phyloP scores from a whole-genome alignment of 2,888 invertebrate species.

The Serrognathus titanus region DNA sequence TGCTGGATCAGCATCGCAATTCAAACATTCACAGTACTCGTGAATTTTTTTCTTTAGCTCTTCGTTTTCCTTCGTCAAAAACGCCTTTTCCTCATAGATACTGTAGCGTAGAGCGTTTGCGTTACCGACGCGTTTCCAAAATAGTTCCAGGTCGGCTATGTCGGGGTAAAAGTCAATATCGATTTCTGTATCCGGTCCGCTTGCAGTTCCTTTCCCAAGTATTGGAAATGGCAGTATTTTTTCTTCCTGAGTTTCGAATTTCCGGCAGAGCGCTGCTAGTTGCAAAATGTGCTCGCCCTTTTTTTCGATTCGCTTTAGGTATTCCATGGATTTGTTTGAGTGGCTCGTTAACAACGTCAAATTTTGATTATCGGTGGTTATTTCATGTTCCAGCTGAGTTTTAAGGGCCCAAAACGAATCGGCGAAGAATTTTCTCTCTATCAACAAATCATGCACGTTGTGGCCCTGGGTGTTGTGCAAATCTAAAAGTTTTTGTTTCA shows the following conservation, averaged over 20 bases:
- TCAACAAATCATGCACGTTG: slow-evolving; percentile 31
- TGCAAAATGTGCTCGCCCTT: slow-evolving; percentile 62
- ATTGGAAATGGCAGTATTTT: slow-evolving; percentile 46
- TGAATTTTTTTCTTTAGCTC: slow-evolving; percentile 32
- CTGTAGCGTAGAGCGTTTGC: slow-evolving; percentile 35
- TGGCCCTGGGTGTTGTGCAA: slow-evolving; percentile 18
- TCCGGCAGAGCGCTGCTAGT: slow-evolving; percentile 61
- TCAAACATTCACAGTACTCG: slow-evolving; percentile 33
- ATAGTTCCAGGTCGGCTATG: slow-evolving; percentile 30
- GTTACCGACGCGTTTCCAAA: slow-evolving; percentile 42
- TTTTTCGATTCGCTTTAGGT: slow-evolving; percentile 52
- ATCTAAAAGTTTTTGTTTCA: slow-evolving; percentile 30
- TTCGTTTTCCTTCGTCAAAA: slow-evolving; percentile 38
- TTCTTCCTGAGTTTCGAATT: slow-evolving; percentile 63
- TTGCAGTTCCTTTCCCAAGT: slow-evolving; percentile 4
- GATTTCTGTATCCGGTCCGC: background rate
- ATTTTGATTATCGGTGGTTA: slow-evolving; percentile 52
- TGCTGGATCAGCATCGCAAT: slow-evolving; percentile 17
- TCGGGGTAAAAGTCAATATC: slow-evolving; percentile 18
- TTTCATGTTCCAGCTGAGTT: slow-evolving; percentile 48
- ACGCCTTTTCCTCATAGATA: slow-evolving; percentile 40
- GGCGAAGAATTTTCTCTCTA: slow-evolving; percentile 44
- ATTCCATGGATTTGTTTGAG: slow-evolving; percentile 58
- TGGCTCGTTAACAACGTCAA: slow-evolving; percentile 60
- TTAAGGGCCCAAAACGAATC: slow-evolving; percentile 23